Percentiles rank a stretch among this genome's conserved stretches.
Conservation (phyloP, 2,797 vertebrate genomes). For the Rhinichthys osculus region DNA sequence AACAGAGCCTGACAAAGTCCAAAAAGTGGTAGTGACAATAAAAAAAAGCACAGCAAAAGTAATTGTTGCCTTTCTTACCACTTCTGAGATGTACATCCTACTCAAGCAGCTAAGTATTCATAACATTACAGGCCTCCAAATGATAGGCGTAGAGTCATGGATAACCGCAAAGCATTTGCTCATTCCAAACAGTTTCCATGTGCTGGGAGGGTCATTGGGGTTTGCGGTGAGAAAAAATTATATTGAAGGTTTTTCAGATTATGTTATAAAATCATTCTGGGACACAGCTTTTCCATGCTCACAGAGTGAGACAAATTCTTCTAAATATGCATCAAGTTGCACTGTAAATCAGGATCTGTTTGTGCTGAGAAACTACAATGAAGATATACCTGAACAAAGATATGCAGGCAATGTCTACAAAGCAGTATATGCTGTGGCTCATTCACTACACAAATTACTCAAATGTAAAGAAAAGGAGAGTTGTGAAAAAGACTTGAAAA, state of each 20-base stretch:
- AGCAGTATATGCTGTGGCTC: slow-evolving; percentile 75
- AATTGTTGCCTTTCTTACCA: slow-evolving; percentile 73
- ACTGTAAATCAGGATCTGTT: slow-evolving; percentile 65
- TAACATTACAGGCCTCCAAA: slow-evolving; percentile 75
- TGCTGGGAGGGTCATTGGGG: slow-evolving; percentile 75
- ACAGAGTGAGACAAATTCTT: background rate
- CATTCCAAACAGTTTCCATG: slow-evolving; percentile 71
- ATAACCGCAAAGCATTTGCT: slow-evolving; percentile 77
- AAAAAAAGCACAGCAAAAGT: slow-evolving; percentile 72
- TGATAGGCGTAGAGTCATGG: slow-evolving; percentile 79
- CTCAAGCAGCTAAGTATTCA: slow-evolving; percentile 69
- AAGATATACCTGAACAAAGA: slow-evolving; percentile 74
- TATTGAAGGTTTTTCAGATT: slow-evolving; percentile 71
- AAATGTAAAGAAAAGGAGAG: slow-evolving; percentile 63
- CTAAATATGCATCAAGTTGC: slow-evolving; percentile 54
- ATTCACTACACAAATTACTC: slow-evolving; percentile 72
- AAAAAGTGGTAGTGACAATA: slow-evolving; percentile 74
- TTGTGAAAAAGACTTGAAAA: slow-evolving; percentile 65
- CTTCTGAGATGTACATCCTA: slow-evolving; percentile 74
- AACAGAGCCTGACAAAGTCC: slow-evolving; percentile 69
- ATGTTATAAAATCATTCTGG: slow-evolving; percentile 73
- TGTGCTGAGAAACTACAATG: slow-evolving; percentile 64
- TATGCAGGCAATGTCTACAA: slow-evolving; percentile 77
- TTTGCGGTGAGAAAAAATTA: slow-evolving; percentile 74
- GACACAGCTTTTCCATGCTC: slow-evolving; percentile 67